Evolutionary conservation across 2,888 invertebrate species (phyloP), one percentile per base, ranked within the genome.

Genomic region (Epistrophe eligans): DNA sequence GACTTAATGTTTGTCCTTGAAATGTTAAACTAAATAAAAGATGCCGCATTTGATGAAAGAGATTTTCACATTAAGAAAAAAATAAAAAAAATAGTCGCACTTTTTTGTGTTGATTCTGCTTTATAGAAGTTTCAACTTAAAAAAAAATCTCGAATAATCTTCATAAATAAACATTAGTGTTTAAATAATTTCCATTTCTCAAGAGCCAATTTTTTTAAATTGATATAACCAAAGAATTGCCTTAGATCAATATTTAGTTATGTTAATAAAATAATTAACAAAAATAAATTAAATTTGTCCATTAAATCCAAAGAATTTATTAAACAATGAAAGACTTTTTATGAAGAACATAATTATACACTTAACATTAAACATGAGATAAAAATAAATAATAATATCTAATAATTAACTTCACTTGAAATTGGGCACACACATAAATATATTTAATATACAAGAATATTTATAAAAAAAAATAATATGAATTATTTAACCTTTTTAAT

Each of bases 351-450:
- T 77, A 57, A 73, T 24, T 77, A 50, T 74, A 85, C 72, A 85
- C 73, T 58, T 73, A 40, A 82, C 57, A 71, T 74, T 57, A 52
- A 74, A 70, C n/a, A 55, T 35, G 5, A 24, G n/a, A n/a, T n/a
- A n/a, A n/a, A n/a, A n/a, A n/a, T n/a, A n/a, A n/a, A 62, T 64
- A 28, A n/a, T 43, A 57, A 57, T 5, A 17, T 35, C n/a, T n/a
- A 38, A 38, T n/a, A 38, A 43, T 40, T 43, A 66, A 43, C 79
- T 87, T 87, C 85, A 87, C 85, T 87, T 87, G 82, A 82, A 74
- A 52, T 58, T 45, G 70, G 71, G 77, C 82, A 85, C 77, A 85
- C 77, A 58, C 35, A 28, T 35, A 19, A 4, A 58, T 58, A 28
- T 35, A 19, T 15, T 24, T 15, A 55, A 55, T 0, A 32, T 32